Conservation (phyloP, 2,888 invertebrate species). For the Euproctis similis region DNA sequence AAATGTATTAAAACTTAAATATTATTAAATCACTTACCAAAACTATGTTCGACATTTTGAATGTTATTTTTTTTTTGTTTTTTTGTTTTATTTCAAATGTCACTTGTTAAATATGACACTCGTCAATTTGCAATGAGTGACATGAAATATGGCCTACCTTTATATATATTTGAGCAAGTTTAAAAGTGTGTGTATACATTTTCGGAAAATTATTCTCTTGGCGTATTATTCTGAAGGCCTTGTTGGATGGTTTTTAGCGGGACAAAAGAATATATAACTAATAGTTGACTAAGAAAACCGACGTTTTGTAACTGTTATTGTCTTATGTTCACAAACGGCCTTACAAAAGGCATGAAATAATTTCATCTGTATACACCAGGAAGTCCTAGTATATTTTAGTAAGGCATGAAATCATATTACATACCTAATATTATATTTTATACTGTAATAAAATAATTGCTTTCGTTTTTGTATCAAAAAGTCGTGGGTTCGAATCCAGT, state of each 20-base stretch:
- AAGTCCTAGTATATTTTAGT: no score
- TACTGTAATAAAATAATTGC: no score
- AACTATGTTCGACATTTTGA: slow-evolving; percentile 32
- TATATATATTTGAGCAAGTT: slow-evolving; percentile 53
- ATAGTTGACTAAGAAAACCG: slow-evolving; percentile 19
- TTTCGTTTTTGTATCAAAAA: no score
- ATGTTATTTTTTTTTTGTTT: no score
- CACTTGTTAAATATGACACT: slow-evolving; percentile 26
- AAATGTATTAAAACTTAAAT: slow-evolving; percentile 5
- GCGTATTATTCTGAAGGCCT: slow-evolving; percentile 52
- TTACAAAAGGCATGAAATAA: slow-evolving; percentile 18
- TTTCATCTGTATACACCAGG: slow-evolving; percentile 11
- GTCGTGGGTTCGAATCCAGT: no score
- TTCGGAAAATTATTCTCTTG: slow-evolving; percentile 43
- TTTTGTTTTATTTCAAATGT: slow-evolving; percentile 13
- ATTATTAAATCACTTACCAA: slow-evolving; percentile 32
- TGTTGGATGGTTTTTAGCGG: slow-evolving; percentile 40
- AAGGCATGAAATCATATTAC: no score
- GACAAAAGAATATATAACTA: slow-evolving; percentile 68
- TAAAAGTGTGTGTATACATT: slow-evolving; percentile 39
- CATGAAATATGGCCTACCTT: slow-evolving; percentile 37
- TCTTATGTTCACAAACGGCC: slow-evolving; percentile 18
- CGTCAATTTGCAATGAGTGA: slow-evolving; percentile 34
- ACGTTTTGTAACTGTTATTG: slow-evolving; percentile 12
- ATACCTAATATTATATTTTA: no score